Base-by-base conservation (phyloP, 2,888 invertebrate genomes). In the Apamea monoglypha region DNA sequence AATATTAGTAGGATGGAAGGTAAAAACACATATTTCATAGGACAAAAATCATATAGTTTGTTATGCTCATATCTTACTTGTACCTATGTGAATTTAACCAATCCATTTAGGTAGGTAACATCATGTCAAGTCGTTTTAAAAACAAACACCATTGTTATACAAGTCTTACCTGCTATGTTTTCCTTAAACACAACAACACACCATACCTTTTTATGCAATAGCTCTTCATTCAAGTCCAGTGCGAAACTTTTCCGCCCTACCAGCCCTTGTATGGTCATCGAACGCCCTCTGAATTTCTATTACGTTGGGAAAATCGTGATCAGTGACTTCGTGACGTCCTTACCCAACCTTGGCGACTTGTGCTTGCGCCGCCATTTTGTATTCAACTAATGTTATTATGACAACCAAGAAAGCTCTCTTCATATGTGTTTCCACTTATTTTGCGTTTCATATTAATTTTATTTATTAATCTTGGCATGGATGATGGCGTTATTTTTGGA, bases 281-380 rank as follows among this genome's bases (percentile, higher is more conserved):
- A 69, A 85, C 87, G 81, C 81, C 70, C 73, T 80, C 53, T 87
- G 90, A 81, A 91, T 91, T 84, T 83, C 87, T 88, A 91, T 88
- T 88, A 72, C 69, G 76, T 89, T 88, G 87, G 78, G 83, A 87
- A 91, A 89, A 89, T 90, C 91, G 89, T 90, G 91, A 90, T 87
- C 80, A 76, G 40, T 87, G 84, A 82, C 76, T 74, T 89, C 93
- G 92, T 94, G 94, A 94, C 91, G 94, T 91, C 92, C 91, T 94
- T 91, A 87, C 69, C 78, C 93, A 95, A 92, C 95, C 94, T 95
- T 95, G 95, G 91, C 84, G 89, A 88, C 84, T 70, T 50, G 56
- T n/a, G 56, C 14, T n/a, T 59, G n/a, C 84, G 14, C 56, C 69
- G 72, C 75, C 78, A 83, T 84, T 92, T 90, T 88, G 87, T 90